A percentile compares a stretch with the other conserved stretches of the same genome.
Conservation (phyloP, 2,888 invertebrate genomes). For the Diachrysia chrysitis region DNA sequence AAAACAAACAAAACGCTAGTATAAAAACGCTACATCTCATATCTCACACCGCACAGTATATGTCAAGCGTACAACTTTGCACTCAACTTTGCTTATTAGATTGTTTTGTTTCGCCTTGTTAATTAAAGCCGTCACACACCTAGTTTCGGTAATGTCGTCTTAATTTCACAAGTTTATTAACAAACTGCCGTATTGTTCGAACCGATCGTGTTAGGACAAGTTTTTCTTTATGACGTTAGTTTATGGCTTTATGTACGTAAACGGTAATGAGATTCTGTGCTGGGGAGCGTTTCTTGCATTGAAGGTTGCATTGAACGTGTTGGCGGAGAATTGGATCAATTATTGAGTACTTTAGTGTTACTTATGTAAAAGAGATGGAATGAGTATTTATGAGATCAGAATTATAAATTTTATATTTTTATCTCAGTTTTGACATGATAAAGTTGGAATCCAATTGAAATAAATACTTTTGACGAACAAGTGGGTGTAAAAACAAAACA, state of each 20-base stretch:
- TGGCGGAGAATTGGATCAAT: background rate
- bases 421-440: background rate
- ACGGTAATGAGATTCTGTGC: background rate
- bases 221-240: conserved; percentile 35
- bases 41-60: conserved; percentile 46
- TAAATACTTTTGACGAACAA: too few relatives aligned
- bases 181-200: conserved; percentile 39
- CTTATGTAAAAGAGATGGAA: background rate
- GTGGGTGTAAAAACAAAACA: too few relatives aligned
- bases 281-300: background rate
- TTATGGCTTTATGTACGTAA: conserved; percentile 19
- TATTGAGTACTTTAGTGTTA: background rate
- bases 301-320: background rate
- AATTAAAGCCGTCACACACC: conserved; percentile 73
- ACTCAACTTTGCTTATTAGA: conserved; percentile 82
- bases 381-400: background rate
- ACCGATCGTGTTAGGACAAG: conserved; percentile 37
- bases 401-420: background rate
- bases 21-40: conserved; percentile 39
- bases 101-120: conserved; percentile 81
- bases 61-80: conserved; percentile 74
- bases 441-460: too few relatives aligned
- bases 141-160: conserved; percentile 61
- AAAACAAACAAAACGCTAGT: background rate
- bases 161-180: conserved; percentile 59